A percentile compares a stretch with the other conserved stretches of the same genome.
Evolutionary conservation across 2,113 vertebrate species (phyloP).

Genomic region (Eulemur rufifrons): DNA sequence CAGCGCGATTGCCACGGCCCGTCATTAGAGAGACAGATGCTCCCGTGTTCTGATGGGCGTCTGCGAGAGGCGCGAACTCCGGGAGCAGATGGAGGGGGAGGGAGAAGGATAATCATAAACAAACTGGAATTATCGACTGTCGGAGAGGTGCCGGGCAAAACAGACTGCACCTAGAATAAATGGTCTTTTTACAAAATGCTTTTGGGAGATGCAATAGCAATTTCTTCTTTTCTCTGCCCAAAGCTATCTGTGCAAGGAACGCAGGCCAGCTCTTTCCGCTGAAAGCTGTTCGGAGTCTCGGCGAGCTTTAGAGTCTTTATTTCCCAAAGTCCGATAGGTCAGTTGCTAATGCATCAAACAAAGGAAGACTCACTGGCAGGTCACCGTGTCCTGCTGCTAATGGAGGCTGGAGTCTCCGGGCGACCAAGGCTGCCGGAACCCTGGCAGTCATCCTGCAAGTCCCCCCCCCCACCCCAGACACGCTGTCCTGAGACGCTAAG

Average conservation of each 20-base stretch:
- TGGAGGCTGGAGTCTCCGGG: neutral
- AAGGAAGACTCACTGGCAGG: neutral
- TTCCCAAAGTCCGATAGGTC: neutral
- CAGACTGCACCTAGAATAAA: constrained; percentile 53
- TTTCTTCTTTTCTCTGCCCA: constrained; percentile 10
- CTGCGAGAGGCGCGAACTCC: constrained; percentile 56
- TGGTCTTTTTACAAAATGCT: constrained; percentile 14
- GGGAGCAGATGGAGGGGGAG: constrained; percentile 74
- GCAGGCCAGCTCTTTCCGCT: neutral
- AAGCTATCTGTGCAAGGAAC: neutral
- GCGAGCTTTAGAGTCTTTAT: neutral
- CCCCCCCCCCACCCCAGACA: neutral
- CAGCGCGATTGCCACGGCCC: constrained; percentile 54
- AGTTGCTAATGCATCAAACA: constrained; percentile 57
- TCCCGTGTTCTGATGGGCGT: constrained; percentile 71
- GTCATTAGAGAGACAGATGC: constrained; percentile 81
- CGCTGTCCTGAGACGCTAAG: neutral
- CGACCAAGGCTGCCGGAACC: neutral
- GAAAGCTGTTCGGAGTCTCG: neutral
- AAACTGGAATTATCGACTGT: constrained; percentile 71
- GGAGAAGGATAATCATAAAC: constrained; percentile 48
- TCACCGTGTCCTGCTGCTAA: neutral
- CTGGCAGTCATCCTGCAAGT: rapidly evolving
- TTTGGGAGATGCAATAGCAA: neutral
- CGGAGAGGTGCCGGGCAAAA: constrained; percentile 51